Conservation (phyloP, 2,113 vertebrate species). For the Ctenodactylus gundi region DNA sequence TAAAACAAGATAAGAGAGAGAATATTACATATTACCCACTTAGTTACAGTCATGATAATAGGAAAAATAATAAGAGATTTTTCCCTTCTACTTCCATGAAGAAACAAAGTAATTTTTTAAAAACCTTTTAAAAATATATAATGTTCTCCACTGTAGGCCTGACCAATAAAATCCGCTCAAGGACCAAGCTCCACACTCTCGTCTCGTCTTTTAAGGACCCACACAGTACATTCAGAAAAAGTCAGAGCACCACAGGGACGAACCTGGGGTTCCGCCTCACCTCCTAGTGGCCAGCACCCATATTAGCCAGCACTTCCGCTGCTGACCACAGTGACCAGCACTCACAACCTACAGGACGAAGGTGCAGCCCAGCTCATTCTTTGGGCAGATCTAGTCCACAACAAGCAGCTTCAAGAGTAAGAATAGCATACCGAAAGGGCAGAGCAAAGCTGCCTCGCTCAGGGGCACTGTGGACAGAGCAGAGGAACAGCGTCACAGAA, state of each 20-base stretch:
- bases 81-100: neutral
- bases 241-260: neutral
- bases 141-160: neutral
- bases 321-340: no score
- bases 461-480: no score
- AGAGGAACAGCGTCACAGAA: no score
- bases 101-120: neutral
- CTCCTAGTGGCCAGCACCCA: neutral
- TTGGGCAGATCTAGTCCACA: no score
- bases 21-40: no score
- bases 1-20: neutral
- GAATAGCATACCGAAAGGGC: no score
- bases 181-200: neutral
- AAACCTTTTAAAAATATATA: neutral
- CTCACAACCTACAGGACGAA: no score
- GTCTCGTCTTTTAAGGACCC: neutral
- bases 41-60: no score
- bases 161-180: neutral
- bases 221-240: neutral
- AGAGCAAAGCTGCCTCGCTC: no score
- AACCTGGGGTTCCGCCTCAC: neutral
- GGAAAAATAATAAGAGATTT: neutral
- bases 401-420: no score
- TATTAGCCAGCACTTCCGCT: no score
- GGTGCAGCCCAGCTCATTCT: no score